Base-by-base conservation (phyloP, 2,888 invertebrate genomes). In the Spialia ferax region DNA sequence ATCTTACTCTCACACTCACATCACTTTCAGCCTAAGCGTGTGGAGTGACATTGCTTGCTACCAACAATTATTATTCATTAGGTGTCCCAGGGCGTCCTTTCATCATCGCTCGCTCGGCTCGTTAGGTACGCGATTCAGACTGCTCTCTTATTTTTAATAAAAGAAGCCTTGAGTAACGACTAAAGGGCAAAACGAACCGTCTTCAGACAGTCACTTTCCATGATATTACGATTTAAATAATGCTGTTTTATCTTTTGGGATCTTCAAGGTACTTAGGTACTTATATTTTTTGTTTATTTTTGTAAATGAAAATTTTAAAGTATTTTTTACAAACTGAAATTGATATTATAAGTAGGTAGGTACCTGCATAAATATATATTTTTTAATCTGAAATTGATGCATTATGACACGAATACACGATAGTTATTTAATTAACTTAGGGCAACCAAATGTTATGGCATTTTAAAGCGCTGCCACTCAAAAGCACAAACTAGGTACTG, bases 11-110 rank as follows among this genome's bases (percentile, higher is more conserved):
- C 23, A 60, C 8, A 45, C 45, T 42, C 23, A 26, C 32, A 61
- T 48, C 48, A 38, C 32, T 62, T 62, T 52, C 62, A 38, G 52
- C 52, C 50, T 70, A 71, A 83, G 81, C 80, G 82, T 80, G 82
- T 82, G 75, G 73, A 71, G 73, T 80, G 79, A 77, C 81, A 81
- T 82, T 82, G 72, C 71, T 70, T 68, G 77, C 75, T 73, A 72
- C 73, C 77, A 75, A 82, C 82, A 87, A 88, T 89, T 87, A 89
- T 87, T 86, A 87, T 88, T 89, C 89, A 90, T 91, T 87, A 88
- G 82, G 74, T 76, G 79, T 80, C 78, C 78, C 75, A 73, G 70
- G 73, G 77, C 77, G 79, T 74, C 87, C 89, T 89, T 87, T 91
- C 88, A 91, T 91, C 84, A 82, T 74, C 72, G 73, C 63, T 77